phyloP scores from a whole-genome alignment of 2,888 invertebrate genomes.

The Pandemis corylana region DNA sequence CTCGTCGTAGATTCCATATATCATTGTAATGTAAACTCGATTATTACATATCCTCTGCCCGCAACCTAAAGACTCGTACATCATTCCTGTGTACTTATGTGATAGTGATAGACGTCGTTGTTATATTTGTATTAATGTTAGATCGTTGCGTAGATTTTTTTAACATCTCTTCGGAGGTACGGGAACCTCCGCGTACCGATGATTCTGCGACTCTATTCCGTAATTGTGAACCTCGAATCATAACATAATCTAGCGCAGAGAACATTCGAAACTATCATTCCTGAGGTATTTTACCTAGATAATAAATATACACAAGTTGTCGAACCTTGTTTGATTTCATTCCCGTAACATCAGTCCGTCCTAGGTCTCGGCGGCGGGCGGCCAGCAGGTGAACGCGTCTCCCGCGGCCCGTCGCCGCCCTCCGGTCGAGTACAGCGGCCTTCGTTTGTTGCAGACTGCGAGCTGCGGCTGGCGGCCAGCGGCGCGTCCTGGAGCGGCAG shows the following conservation, averaged over 20 bases:
- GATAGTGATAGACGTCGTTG: conserved; percentile 25
- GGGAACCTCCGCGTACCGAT: background rate
- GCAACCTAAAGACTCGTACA: conserved; percentile 25
- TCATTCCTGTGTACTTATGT: conserved; percentile 27
- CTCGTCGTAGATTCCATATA: background rate
- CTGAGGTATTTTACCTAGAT: conserved; percentile 38
- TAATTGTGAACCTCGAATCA: conserved; percentile 8
- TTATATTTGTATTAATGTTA: conserved; percentile 21
- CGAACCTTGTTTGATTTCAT: conserved; percentile 65
- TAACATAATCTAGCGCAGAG: background rate
- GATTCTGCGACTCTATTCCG: background rate
- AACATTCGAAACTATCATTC: conserved; percentile 2
- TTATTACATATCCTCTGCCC: conserved; percentile 26
- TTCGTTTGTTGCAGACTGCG: conserved; percentile 70
- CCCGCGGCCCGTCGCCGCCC: conserved; percentile 41
- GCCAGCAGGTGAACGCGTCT: conserved; percentile 45
- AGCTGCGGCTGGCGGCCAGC: conserved; percentile 56
- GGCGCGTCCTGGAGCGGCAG: conserved; percentile 52
- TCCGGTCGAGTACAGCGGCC: conserved; percentile 38
- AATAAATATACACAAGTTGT: conserved; percentile 66
- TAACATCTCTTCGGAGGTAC: background rate
- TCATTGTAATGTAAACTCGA: conserved; percentile 4
- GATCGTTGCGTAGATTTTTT: conserved; percentile 2
- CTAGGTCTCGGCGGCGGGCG: conserved; percentile 39
- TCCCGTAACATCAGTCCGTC: conserved; percentile 47